Conservation (phyloP, 2,113 vertebrate genomes). For the Carlito syrichta region DNA sequence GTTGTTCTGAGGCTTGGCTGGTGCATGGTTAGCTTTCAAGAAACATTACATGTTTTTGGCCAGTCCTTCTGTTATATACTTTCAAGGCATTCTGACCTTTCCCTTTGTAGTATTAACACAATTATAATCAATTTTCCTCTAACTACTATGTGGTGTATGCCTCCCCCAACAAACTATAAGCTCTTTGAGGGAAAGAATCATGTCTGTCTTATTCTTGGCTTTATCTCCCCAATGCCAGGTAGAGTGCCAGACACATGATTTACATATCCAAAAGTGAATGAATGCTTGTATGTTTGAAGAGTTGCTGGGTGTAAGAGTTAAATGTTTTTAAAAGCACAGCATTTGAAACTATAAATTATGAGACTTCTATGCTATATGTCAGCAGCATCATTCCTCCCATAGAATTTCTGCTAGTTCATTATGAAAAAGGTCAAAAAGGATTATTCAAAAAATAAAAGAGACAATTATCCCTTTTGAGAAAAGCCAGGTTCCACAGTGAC, state of each 20-base stretch:
- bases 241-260: not conserved
- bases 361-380: not conserved
- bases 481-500: not conserved
- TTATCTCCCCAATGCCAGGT: not conserved
- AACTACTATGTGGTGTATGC: not conserved
- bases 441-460: conserved; percentile 7
- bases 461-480: not conserved
- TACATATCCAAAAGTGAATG: not conserved
- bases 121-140: not conserved
- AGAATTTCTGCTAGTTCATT: not conserved
- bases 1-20: not conserved
- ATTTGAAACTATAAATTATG: not conserved
- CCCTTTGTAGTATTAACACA: not conserved
- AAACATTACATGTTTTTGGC: not conserved
- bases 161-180: not conserved
- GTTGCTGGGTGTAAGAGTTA: not conserved
- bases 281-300: not conserved
- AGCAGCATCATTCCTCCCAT: not conserved
- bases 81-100: not conserved
- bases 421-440: not conserved
- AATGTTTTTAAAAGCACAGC: not conserved
- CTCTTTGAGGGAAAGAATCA: not conserved
- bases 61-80: not conserved
- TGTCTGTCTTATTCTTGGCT: not conserved
- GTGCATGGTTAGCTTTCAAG: not conserved